Conservation (phyloP, 1,140 invertebrate species). For the Lepidurus arcticus region DNA sequence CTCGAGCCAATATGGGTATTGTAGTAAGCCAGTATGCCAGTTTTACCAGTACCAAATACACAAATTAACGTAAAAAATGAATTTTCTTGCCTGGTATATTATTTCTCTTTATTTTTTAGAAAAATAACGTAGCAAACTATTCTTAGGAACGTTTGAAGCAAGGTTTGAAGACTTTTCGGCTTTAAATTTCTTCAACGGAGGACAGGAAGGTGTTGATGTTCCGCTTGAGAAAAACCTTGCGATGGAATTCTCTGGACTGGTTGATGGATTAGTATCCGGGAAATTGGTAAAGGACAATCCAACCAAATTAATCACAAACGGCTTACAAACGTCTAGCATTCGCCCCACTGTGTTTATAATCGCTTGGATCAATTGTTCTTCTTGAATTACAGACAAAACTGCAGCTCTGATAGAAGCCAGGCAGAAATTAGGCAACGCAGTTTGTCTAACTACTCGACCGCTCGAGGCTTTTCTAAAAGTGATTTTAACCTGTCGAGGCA, state of each 20-base stretch:
- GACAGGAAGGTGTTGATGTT: conserved; percentile 37
- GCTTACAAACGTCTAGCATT: conserved; percentile 61
- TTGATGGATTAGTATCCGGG: conserved; percentile 54
- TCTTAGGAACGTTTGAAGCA: conserved; percentile 65
- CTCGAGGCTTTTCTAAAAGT: conserved; percentile 65
- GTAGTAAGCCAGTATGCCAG: conserved; percentile 4
- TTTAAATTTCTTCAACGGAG: conserved; percentile 47
- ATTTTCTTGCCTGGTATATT: no score
- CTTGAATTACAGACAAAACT: conserved; percentile 44
- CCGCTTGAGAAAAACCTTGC: conserved; percentile 37
- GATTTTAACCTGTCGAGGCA: conserved; percentile 64
- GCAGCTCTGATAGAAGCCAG: conserved; percentile 38
- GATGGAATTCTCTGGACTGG: conserved; percentile 54
- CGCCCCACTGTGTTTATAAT: conserved; percentile 68
- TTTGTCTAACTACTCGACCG: conserved; percentile 61
- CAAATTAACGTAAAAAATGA: not conserved
- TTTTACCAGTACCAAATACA: conserved; percentile 16
- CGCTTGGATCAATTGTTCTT: conserved; percentile 59
- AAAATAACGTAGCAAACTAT: conserved; percentile 32
- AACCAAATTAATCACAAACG: conserved; percentile 68
- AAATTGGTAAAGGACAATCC: conserved; percentile 73
- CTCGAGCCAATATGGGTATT: not conserved
- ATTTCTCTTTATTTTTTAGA: not conserved
- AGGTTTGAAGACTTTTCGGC: conserved; percentile 61
- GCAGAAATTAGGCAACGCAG: conserved; percentile 49